Conservation (phyloP, 2,113 vertebrate genomes). For the Sturnus vulgaris region DNA sequence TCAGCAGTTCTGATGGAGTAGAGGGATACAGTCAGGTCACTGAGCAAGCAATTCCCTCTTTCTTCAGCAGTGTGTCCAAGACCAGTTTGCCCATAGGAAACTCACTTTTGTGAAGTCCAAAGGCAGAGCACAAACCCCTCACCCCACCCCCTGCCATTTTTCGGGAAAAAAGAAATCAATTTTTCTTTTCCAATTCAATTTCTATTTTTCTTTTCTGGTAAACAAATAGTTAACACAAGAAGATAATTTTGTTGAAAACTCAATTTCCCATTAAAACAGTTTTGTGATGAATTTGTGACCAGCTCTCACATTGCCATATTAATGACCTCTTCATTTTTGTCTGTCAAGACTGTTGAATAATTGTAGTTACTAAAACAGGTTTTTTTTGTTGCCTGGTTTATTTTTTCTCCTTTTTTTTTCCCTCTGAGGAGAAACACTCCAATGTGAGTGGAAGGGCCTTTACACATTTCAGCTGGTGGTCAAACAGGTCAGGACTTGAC, state of each 20-base stretch:
- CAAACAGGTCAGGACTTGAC: not conserved
- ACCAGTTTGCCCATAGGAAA: not conserved
- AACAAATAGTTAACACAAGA: not conserved
- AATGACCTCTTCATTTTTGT: not conserved
- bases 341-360: not conserved
- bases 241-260: not conserved
- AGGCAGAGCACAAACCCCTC: not conserved
- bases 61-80: not conserved
- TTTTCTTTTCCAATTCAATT: not conserved
- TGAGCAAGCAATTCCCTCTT: not conserved
- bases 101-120: not conserved
- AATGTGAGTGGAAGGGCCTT: not conserved
- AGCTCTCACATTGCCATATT: not conserved
- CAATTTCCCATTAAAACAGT: not conserved
- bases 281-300: not conserved
- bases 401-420: not conserved
- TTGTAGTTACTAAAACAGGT: not conserved
- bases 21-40: not conserved
- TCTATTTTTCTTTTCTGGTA: not conserved
- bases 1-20: not conserved
- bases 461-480: not conserved
- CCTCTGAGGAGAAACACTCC: not conserved
- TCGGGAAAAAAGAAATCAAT: not conserved
- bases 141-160: accelerated
- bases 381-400: not conserved